These are phyloP conservation scores for Rhagophthalmus giganteus DNA, from an alignment of 2,888 invertebrate species.

Conservation along the genomic window DNA sequence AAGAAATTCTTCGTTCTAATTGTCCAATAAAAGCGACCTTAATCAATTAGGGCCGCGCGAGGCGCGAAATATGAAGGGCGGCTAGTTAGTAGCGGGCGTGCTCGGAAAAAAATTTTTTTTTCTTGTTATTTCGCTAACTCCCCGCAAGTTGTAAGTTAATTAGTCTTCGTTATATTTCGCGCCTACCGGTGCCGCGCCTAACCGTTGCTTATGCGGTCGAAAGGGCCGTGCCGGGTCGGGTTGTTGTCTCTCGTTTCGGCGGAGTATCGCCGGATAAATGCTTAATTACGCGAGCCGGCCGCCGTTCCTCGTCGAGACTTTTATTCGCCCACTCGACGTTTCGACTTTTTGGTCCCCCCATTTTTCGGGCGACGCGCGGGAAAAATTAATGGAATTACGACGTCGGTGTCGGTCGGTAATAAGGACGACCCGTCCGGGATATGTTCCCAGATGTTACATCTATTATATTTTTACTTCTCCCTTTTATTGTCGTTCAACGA, in stretches of 20 bases:
- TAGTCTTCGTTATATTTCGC: conserved; percentile 24
- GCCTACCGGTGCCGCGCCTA: conserved; percentile 1
- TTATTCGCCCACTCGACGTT: background rate
- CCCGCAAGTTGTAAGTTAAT: conserved; percentile 17
- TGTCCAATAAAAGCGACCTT: conserved; percentile 11
- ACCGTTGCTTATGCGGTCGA: background rate
- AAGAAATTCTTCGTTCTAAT: conserved; percentile 18
- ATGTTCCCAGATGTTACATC: background rate
- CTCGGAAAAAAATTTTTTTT: too few relatives aligned
- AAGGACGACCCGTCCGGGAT: background rate
- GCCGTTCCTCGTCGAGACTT: background rate
- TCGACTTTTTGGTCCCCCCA: background rate
- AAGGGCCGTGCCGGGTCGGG: too few relatives aligned
- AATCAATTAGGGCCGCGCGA: conserved; percentile 5
- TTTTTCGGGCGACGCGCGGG: background rate
- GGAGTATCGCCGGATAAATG: conserved; percentile 44
- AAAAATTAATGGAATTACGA: background rate
- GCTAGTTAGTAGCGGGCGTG: background rate
- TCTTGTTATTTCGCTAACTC: conserved; percentile 6
- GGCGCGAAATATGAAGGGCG: background rate
- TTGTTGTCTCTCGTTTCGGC: conserved; percentile 36
- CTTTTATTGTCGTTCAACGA: background rate
- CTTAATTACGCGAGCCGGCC: conserved; percentile 42
- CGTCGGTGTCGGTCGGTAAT: background rate
- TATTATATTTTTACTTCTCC: background rate